Conservation (phyloP, 2,113 vertebrate species). For the Aegotheles bennettii region DNA sequence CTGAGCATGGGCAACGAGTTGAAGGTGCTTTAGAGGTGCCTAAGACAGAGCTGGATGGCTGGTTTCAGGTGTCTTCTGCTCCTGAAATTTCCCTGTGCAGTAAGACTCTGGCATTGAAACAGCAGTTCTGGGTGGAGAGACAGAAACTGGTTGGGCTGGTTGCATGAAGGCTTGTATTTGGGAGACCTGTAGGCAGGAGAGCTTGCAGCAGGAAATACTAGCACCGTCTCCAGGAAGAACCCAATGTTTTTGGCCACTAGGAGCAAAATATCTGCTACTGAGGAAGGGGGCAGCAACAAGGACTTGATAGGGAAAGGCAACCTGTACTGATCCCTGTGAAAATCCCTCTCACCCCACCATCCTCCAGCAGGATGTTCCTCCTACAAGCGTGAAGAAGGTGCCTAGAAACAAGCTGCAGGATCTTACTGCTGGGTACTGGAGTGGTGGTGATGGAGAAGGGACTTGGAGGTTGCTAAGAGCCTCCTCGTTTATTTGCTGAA, state of each 20-base stretch:
- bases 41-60: neutral
- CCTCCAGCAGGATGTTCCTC: neutral
- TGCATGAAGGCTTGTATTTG: neutral
- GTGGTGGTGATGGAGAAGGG: neutral
- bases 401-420: neutral
- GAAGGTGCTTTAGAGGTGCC: neutral
- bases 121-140: neutral
- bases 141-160: neutral
- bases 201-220: neutral
- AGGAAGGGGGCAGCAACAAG: neutral
- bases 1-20: neutral
- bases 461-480: neutral
- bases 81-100: neutral
- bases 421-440: neutral
- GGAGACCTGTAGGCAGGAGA: neutral
- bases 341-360: neutral
- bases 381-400: accelerated
- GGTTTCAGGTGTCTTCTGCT: neutral
- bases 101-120: neutral
- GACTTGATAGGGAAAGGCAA: neutral
- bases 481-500: constrained; percentile 12
- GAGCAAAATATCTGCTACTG: neutral
- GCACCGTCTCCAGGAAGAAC: neutral
- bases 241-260: neutral
- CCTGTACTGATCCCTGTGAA: neutral